Evolutionary conservation across 2,113 vertebrate species (phyloP), one percentile per base, ranked within the genome.

Genomic region (Barbus barbus): DNA sequence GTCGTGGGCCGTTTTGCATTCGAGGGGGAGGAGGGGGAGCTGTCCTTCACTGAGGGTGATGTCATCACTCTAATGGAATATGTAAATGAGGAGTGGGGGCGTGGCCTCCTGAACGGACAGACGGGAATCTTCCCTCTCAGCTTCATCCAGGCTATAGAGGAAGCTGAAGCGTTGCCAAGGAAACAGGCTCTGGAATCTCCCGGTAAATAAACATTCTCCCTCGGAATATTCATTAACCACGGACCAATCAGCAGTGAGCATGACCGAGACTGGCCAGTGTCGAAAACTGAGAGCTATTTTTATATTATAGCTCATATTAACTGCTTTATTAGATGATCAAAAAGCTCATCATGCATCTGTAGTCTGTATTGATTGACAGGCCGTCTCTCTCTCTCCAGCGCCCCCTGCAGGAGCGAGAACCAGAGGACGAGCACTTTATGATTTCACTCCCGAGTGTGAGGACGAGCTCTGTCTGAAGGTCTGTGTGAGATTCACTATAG

Each of bases 401-500:
- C 28, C 85, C 9, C 33, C 46, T 3, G 78, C 87, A 22, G 85
- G 53, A 13, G 93, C 84, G 31, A 92, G 88, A 81, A 93, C 83
- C 82, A 94, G 91, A 89, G 97, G 95, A 87, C 96, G 92, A 91
- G 96, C 94, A 73, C 86, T 98, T 63, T 97, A 96, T 90, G 95
- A 97, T 87, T 98, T 98, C 91, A 91, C 90, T 1, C 95, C 96
- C 2, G 95, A 97, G 91, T 95, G 94, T 46, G 94, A 95, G 83
- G 96, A 98, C 80, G 97, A 99, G 88, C 96, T 99, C 82, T 94
- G 95, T 2, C 93, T 99, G 69, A 97, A 96, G 95, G 97, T 97
- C 89, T 12, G 83, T 94, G 87, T 58, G 67, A 1, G 60, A 16
- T 38, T 11, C 11, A 60, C 28, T 31, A 31, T 1, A 28, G 5